These are phyloP conservation scores for rabbit (Oryctolagus cuniculus) DNA, from an alignment of 2,113 vertebrate species.

Conservation along the genomic window mOryCun1.1 NC_091445.1:77461501-77462000, in stretches of 20 bases:
- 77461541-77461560: not conserved
- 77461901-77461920: not conserved
- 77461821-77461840: not conserved
- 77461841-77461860: not conserved
- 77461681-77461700: not conserved
- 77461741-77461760: not conserved
- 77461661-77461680: not conserved
- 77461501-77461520: not conserved
- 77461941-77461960: constrained; percentile 12
- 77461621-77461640: not conserved
- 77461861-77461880: constrained; percentile 46
- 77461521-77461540: not conserved
- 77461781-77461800: not conserved
- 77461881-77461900: constrained; percentile 33
- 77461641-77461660: not conserved
- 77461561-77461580: not conserved
- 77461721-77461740: not conserved
- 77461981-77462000: constrained; percentile 2
- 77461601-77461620: not conserved
- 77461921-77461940: not conserved
- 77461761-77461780: not conserved
- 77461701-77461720: not conserved
- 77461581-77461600: not conserved
- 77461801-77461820: not conserved
- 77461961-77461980: not conserved